Evolutionary conservation across 2,888 invertebrate genomes (phyloP).

Genomic region (Apocheima hispidaria): DNA sequence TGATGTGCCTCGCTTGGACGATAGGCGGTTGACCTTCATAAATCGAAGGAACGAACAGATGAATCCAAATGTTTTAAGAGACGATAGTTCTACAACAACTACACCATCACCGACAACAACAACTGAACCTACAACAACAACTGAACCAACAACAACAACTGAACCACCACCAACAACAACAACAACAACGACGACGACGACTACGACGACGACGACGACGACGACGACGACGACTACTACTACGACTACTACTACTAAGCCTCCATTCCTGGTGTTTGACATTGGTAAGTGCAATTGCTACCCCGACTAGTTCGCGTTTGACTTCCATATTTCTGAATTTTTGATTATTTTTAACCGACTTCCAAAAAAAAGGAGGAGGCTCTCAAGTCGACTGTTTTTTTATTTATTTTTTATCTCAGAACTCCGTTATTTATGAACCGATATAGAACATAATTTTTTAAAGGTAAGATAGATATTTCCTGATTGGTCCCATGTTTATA

Average conservation of each 20-base stretch:
- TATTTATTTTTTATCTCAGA: too few relatives aligned
- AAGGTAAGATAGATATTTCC: too few relatives aligned
- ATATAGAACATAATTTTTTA: too few relatives aligned
- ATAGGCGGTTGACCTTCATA: too few relatives aligned
- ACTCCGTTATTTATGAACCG: too few relatives aligned
- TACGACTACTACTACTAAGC: conserved; percentile 17
- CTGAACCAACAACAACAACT: background rate
- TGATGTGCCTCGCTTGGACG: background rate
- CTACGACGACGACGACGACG: background rate
- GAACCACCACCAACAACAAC: background rate
- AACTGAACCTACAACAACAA: background rate
- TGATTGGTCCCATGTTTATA: too few relatives aligned
- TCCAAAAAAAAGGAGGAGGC: too few relatives aligned
- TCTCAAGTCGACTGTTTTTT: too few relatives aligned
- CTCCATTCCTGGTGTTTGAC: conserved; percentile 4
- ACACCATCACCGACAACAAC: background rate
- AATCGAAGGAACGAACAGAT: background rate
- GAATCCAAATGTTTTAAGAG: too few relatives aligned
- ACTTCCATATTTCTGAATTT: too few relatives aligned
- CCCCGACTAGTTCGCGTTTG: background rate
- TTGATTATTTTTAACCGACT: too few relatives aligned
- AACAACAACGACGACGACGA: background rate
- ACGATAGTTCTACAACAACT: background rate
- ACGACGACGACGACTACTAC: conserved; percentile 4
- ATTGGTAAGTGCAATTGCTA: background rate